A percentile compares a stretch with the other conserved stretches of the same genome.
Evolutionary conservation across 2,888 invertebrate genomes (phyloP).

Genomic region (Entomobrya proxima): DNA sequence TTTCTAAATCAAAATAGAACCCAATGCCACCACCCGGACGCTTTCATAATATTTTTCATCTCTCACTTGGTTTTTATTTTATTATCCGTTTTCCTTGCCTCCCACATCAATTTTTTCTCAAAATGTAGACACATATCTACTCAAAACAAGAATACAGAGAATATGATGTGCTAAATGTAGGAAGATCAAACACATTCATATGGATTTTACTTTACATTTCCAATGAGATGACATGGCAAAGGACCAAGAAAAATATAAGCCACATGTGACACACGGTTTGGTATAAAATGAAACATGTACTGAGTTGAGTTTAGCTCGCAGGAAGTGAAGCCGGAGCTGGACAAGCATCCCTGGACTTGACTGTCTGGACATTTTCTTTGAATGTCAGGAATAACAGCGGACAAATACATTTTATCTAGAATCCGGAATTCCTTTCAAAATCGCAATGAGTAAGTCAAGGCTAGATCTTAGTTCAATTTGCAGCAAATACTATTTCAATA

Average conservation of each 20-base stretch:
- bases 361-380: too few species aligned
- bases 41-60: conserved; percentile 21
- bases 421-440: too few species aligned
- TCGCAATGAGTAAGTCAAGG: too few species aligned
- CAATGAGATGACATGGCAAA: conserved; percentile 72
- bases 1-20: conserved; percentile 39
- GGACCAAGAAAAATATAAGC: conserved; percentile 60
- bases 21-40: conserved; percentile 4
- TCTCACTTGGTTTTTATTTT: conserved; percentile 34
- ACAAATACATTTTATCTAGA: too few species aligned
- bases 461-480: too few species aligned
- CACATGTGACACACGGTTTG: conserved; percentile 15
- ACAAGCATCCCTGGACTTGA: too few species aligned
- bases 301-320: too few species aligned
- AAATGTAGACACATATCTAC: background rate
- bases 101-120: conserved; percentile 43
- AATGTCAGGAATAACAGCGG: too few species aligned
- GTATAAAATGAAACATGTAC: too few species aligned
- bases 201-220: conserved; percentile 70
- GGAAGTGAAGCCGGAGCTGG: too few species aligned
- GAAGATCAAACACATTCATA: conserved; percentile 29
- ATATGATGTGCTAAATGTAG: conserved; percentile 34
- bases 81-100: conserved; percentile 35
- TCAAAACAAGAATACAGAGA: conserved; percentile 46
- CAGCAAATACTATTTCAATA: too few species aligned